These are phyloP conservation scores for Dysmachus trigonus DNA, from an alignment of 2,888 invertebrate species.

Conservation along the genomic window DNA sequence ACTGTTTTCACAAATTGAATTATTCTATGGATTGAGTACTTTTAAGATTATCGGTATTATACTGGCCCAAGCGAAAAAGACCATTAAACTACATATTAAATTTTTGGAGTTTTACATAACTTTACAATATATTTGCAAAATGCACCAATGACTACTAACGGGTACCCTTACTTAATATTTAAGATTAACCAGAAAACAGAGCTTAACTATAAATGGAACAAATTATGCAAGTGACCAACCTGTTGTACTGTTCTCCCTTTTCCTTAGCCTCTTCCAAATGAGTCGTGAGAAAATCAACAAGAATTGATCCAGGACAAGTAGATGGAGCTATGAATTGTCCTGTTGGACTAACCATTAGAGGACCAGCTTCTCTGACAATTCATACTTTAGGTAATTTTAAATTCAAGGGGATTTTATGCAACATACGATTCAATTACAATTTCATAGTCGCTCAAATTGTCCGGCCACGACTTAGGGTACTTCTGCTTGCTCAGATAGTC, in stretches of 20 bases:
- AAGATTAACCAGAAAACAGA: no score
- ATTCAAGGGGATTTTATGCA: constrained; percentile 51
- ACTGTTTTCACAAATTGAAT: no score
- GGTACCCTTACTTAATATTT: no score
- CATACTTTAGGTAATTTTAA: constrained; percentile 52
- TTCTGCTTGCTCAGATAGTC: constrained; percentile 75
- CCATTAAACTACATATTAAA: no score
- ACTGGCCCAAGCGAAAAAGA: no score
- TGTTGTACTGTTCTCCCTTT: constrained; percentile 77
- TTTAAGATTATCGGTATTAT: no score
- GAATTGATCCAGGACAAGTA: constrained; percentile 86
- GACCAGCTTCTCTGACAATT: constrained; percentile 83
- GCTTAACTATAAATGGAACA: background rate
- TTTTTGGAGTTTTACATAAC: no score
- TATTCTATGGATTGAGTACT: no score
- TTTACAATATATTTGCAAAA: no score
- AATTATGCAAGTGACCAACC: constrained; percentile 66
- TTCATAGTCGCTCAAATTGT: constrained; percentile 77
- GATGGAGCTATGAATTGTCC: constrained; percentile 94
- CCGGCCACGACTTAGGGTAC: constrained; percentile 78
- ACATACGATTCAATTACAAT: constrained; percentile 90
- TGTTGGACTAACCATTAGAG: constrained; percentile 90
- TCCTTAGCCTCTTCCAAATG: constrained; percentile 79
- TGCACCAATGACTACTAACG: no score
- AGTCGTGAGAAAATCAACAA: constrained; percentile 83